phyloP scores from a whole-genome alignment of 2,113 vertebrate species.

The Lampris megalopsis region DNA sequence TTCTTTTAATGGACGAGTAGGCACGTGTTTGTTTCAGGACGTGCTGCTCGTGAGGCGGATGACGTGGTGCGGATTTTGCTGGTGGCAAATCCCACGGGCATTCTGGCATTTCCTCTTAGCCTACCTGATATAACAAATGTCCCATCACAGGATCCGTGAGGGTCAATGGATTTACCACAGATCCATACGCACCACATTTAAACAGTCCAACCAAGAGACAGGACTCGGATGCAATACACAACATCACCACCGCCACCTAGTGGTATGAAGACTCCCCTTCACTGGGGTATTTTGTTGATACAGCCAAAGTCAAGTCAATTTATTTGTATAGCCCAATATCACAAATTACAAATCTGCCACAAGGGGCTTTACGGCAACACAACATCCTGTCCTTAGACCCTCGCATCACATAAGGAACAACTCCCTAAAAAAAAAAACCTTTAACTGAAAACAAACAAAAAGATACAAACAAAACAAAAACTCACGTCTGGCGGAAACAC shows the following conservation, averaged over 20 bases:
- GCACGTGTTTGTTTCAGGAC: conserved; percentile 38
- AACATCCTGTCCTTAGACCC: too few relatives aligned
- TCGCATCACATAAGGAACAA: too few relatives aligned
- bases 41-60: conserved; percentile 25
- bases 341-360: too few relatives aligned
- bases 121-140: conserved; percentile 54
- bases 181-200: conserved; percentile 52
- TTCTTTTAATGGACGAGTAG: not conserved
- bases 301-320: too few relatives aligned
- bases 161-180: conserved; percentile 71
- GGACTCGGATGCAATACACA: not conserved
- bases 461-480: too few relatives aligned
- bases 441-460: too few relatives aligned
- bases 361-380: too few relatives aligned
- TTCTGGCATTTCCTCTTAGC: conserved; percentile 74
- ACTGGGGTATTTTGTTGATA: not conserved
- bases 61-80: conserved; percentile 47
- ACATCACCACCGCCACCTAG: conserved; percentile 49
- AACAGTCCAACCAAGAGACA: conserved; percentile 11
- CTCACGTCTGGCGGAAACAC: too few relatives aligned
- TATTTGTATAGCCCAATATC: too few relatives aligned
- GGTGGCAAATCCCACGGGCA: conserved; percentile 55
- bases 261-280: conserved; percentile 8
- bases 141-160: conserved; percentile 46
- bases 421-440: not conserved